phyloP scores from a whole-genome alignment of 2,888 invertebrate species.

The Tinea semifulvella region DNA sequence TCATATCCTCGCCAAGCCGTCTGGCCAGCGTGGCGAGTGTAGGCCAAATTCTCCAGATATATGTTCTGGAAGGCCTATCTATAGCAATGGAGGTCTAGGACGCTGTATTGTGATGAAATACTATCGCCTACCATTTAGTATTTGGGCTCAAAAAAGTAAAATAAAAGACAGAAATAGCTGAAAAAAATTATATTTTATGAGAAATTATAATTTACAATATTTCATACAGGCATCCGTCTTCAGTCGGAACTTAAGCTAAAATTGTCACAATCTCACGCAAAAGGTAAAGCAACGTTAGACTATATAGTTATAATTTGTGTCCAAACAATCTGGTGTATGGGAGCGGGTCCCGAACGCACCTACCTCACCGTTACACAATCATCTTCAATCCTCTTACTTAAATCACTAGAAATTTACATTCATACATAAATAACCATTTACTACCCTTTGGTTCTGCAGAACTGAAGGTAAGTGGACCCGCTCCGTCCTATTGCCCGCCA shows the following conservation, averaged over 20 bases:
- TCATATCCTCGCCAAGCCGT: no score
- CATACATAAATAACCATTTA: conserved; percentile 12
- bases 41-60: no score
- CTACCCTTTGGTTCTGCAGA: conserved; percentile 8
- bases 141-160: no score
- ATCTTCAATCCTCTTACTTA: conserved; percentile 10
- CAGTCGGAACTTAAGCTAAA: conserved; percentile 69
- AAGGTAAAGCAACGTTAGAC: conserved; percentile 69
- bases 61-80: no score
- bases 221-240: conserved; percentile 68
- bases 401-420: conserved; percentile 10
- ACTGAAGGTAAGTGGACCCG: not conserved
- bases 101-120: no score
- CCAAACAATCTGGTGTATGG: conserved; percentile 41
- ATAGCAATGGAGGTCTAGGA: no score
- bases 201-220: conserved; percentile 70
- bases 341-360: conserved; percentile 1
- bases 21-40: no score
- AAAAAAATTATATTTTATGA: conserved; percentile 70
- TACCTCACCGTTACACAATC: conserved; percentile 3
- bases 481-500: not conserved
- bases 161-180: conserved; percentile 61
- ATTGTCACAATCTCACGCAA: conserved; percentile 68
- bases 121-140: no score
- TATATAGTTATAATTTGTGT: conserved; percentile 66